phyloP scores from a whole-genome alignment of 2,113 vertebrate species.

The Pelusios castaneus region DNA sequence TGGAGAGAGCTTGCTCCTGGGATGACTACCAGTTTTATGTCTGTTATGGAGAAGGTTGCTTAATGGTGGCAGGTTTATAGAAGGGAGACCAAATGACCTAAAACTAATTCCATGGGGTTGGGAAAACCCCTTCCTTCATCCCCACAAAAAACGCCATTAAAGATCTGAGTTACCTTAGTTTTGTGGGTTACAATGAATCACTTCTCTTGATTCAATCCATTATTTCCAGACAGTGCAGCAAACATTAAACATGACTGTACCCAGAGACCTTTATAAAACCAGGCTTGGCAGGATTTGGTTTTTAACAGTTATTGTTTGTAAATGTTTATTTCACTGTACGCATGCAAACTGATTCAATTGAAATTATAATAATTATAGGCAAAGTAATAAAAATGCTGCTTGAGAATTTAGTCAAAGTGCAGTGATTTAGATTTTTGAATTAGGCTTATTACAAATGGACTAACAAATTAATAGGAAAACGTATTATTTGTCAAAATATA shows the following conservation, averaged over 20 bases:
- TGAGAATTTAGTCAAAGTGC: neutral
- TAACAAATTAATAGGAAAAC: too few species aligned
- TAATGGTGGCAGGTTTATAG: neutral
- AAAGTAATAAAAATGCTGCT: neutral
- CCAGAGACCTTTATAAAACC: neutral
- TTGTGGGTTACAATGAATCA: neutral
- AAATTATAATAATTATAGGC: neutral
- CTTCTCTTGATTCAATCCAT: neutral
- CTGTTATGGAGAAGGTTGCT: neutral
- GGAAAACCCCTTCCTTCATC: neutral
- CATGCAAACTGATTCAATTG: neutral
- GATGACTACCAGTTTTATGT: neutral
- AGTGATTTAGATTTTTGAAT: neutral
- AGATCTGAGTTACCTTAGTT: neutral
- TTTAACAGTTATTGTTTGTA: neutral
- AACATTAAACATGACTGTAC: neutral
- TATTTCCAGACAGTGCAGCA: neutral
- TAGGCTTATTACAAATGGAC: neutral
- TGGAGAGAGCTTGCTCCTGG: neutral
- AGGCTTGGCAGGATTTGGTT: neutral
- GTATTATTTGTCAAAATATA: too few species aligned
- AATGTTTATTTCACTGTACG: neutral
- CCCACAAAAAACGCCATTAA: neutral
- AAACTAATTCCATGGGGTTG: rapidly evolving
- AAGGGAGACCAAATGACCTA: neutral